Base-by-base conservation (phyloP, 1,140 invertebrate genomes). In the Bombus waltoni region DNA sequence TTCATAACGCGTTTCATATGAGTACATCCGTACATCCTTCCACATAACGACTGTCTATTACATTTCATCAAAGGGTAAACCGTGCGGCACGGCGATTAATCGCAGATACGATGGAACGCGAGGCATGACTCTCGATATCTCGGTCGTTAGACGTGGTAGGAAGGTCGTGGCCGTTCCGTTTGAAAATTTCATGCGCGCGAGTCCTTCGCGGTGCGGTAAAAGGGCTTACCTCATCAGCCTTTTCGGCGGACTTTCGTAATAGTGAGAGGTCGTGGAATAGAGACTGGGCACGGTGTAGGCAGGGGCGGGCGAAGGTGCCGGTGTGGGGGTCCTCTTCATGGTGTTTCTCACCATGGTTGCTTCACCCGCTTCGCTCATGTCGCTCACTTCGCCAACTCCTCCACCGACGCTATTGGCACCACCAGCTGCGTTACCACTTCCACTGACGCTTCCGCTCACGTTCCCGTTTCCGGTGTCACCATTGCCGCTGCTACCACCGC, bases 281-380 rank as follows among this genome's bases (percentile, higher is more conserved):
- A 93, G 74, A 78, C 91, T 93, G 81, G 93, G 92, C 75, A 92
- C 88, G 72, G 90, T 68, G 81, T 94, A 95, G 71, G 92, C 92
- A 44, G 94, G 88, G 92, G 94, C 90, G 74, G 95, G 95, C 91
- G 95, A 95, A 72, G 95, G 96, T 76, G 95, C 95, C 86, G 94
- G 95, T 85, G 95, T 96, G 40, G 95, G 95, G 42, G 95, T 95
- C 88, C 88, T 94, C 90, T 93, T 95, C 81, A 96, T 91, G 85
- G 80, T 89, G 77, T 93, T 94, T 62, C 92, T 94, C 87, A 87
- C 76, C 88, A 90, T 93, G 92, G 91, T 95, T 92, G 92, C 94
- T 90, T 93, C 94, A 86, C 87, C 94, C 89, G 83, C 94, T 92
- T 95, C 86, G 77, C 65, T 79, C 65, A 88, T 90, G 77, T 90